Evolutionary conservation across 1,140 invertebrate genomes (phyloP), one percentile per base, ranked within the genome.

Genomic region (Episyrphus balteatus): DNA sequence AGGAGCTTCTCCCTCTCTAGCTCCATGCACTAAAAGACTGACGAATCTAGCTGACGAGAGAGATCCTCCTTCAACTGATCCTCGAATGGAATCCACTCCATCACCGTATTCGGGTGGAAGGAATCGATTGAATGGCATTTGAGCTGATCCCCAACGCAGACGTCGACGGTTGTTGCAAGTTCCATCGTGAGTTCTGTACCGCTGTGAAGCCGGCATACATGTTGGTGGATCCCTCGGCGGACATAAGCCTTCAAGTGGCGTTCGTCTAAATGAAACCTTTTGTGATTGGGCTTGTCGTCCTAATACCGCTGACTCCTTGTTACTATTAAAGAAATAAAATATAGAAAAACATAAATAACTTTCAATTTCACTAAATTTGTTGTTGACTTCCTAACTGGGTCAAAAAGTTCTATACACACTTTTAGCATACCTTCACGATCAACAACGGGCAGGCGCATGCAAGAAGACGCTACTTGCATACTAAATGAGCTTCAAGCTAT

Each of bases 81-180:
- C 64, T n/a, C 81, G 64, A 0, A 76, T 69, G 2, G 73, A 73
- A 51, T 77, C 74, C 10, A 79, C 70, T 69, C 86, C 87, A 66
- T 93, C 91, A 11, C 81, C 76, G 72, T 96, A 98, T 38, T 78
- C 75, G 2, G 92, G 80, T 5, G 81, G 76, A 14, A 93, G 59
- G 62, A 92, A 88, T 15, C 90, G 74, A 51, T 85, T 78, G 57
- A 92, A 88, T 1, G 86, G 78, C 42, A 83, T 84, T 70, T 88
- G 81, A 5, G 88, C 80, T 13, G 86, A 82, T 0, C 93, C 93
- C 83, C 83, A 86, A 58, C 79, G 75, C 1, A 81, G 80, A 45
- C 84, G 65, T 9, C 76, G 67, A 3, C 81, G 57, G 70, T 93
- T 92, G 68, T 92, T 92, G 66, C 90, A 92, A 9, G 84, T 85